Evolutionary conservation across 2,797 vertebrate species (phyloP).

Genomic region (Squalus acanthias): DNA sequence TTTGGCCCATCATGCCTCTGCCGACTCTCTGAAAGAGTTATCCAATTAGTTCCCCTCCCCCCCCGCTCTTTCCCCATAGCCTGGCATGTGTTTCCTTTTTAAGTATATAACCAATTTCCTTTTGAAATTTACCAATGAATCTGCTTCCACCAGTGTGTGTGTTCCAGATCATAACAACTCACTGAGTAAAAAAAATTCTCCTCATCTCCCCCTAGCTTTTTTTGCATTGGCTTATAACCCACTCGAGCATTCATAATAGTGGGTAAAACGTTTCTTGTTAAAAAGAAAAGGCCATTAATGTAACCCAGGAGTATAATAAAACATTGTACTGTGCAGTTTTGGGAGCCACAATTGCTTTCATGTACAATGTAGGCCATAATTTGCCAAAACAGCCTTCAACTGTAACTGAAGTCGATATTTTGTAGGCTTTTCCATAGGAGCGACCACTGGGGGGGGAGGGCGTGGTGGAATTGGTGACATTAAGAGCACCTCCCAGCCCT

Average conservation of each 20-base stretch:
- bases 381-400: not conserved
- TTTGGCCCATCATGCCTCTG: not conserved
- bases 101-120: not conserved
- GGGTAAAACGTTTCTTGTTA: not conserved
- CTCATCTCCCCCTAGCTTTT: not conserved
- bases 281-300: not conserved
- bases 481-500: not conserved
- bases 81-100: not conserved
- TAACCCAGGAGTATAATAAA: not conserved
- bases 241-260: not conserved
- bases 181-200: not conserved
- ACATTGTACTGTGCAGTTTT: not conserved
- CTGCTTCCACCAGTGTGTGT: not conserved
- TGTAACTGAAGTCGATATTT: not conserved
- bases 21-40: not conserved
- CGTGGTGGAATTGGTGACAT: not conserved
- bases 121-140: not conserved
- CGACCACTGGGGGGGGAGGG: not conserved
- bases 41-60: not conserved
- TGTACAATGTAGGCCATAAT: not conserved
- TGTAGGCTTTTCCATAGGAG: not conserved
- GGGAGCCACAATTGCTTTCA: not conserved
- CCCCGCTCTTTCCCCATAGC: not conserved
- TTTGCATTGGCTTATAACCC: not conserved
- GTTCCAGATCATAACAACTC: not conserved